Conservation (phyloP, 2,113 vertebrate species). For the Falcunculus frontatus region DNA sequence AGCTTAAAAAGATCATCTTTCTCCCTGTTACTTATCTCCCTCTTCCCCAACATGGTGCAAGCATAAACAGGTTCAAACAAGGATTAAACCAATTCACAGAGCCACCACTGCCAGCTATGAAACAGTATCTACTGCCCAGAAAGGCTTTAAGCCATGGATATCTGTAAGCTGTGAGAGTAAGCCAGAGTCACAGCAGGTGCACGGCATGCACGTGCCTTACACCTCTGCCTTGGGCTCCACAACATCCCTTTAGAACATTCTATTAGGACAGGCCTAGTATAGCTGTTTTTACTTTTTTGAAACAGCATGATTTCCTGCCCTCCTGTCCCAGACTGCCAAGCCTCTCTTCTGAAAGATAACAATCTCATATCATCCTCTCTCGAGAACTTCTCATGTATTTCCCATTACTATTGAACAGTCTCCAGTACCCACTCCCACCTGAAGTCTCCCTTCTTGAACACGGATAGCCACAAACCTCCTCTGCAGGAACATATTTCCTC, state of each 20-base stretch:
- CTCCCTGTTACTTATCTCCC: background rate
- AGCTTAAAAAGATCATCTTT: background rate
- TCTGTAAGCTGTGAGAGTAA: background rate
- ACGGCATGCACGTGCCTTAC: accelerated
- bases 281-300: background rate
- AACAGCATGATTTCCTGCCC: background rate
- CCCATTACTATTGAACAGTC: background rate
- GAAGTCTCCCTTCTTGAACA: background rate
- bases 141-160: background rate
- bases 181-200: background rate
- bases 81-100: background rate
- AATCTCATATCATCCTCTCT: background rate
- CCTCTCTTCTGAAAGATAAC: background rate
- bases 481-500: background rate
- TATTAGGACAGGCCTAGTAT: background rate
- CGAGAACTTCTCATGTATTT: accelerated
- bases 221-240: background rate
- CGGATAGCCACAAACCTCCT: background rate
- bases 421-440: background rate
- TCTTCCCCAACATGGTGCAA: background rate
- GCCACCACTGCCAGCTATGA: background rate
- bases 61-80: background rate
- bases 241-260: background rate
- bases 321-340: background rate
- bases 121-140: background rate